Conservation (phyloP, 2,113 vertebrate species). For the Pyrgilauda ruficollis region DNA sequence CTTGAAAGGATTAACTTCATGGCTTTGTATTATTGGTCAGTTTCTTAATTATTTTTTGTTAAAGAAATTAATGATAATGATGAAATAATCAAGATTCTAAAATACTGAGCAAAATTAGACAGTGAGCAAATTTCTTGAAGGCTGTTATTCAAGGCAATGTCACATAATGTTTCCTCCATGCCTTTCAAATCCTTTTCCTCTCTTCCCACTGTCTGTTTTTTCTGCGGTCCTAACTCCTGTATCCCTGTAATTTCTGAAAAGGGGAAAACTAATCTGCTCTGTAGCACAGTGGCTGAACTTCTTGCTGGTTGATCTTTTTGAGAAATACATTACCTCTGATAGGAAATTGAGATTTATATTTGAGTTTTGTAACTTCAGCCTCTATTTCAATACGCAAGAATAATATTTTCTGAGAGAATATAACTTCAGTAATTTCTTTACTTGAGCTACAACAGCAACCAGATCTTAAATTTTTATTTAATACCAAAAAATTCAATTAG, state of each 20-base stretch:
- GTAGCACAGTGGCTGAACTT: background rate
- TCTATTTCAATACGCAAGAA: background rate
- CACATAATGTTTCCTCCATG: background rate
- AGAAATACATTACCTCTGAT: background rate
- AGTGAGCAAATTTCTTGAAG: background rate
- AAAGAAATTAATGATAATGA: background rate
- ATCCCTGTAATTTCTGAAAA: background rate
- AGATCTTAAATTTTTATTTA: background rate
- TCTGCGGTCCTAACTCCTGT: background rate
- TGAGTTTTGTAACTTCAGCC: background rate
- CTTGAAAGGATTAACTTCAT: background rate
- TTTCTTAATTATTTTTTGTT: background rate
- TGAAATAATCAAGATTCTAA: background rate
- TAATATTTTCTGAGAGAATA: background rate
- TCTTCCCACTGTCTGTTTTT: background rate
- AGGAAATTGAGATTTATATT: background rate
- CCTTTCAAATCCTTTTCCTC: background rate
- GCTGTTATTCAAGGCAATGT: background rate
- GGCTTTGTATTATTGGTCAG: background rate
- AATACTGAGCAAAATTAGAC: background rate
- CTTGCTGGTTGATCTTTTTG: background rate
- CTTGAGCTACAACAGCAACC: background rate
- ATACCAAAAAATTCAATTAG: slow-evolving; percentile 12
- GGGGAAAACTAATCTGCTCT: background rate
- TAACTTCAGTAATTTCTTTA: background rate